Evolutionary conservation across 2,113 vertebrate species (phyloP).

Genomic region (Chionodraco myersi): DNA sequence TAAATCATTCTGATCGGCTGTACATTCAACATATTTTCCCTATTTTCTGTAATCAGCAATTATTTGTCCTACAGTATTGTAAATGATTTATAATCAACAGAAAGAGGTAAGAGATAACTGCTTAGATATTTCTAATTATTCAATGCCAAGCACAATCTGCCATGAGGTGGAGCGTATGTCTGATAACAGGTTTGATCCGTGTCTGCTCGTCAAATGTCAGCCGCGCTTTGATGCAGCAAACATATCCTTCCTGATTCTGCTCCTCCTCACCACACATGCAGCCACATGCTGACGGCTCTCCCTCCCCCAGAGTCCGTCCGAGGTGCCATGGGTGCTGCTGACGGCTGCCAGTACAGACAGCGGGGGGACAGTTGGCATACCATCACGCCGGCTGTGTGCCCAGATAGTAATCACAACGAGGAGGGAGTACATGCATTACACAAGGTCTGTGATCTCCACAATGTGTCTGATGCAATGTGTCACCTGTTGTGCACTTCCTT

Average conservation of each 20-base stretch:
- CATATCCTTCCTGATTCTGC: constrained; percentile 37
- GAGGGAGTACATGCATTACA: constrained; percentile 75
- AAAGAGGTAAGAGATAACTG: constrained; percentile 10
- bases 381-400: constrained; percentile 81
- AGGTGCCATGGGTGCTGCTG: constrained; percentile 77
- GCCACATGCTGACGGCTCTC: constrained; percentile 62
- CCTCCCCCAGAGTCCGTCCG: constrained; percentile 72
- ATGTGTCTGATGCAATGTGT: constrained; percentile 57
- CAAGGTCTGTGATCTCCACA: constrained; percentile 78
- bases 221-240: constrained; percentile 42
- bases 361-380: constrained; percentile 88
- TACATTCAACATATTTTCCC: too few species aligned
- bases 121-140: constrained; percentile 27
- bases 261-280: constrained; percentile 58
- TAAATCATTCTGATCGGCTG: constrained; percentile 16
- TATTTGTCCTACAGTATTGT: background rate
- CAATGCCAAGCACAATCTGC: constrained; percentile 36
- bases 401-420: constrained; percentile 85
- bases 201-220: constrained; percentile 44
- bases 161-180: constrained; percentile 33
- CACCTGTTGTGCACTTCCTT: constrained; percentile 72
- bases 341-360: constrained; percentile 86
- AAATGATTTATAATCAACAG: background rate
- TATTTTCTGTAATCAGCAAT: background rate
- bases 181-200: constrained; percentile 21